These are phyloP conservation scores for Dreissena rostriformis DNA, from an alignment of 1,140 invertebrate species.

Conservation along the genomic window DNA sequence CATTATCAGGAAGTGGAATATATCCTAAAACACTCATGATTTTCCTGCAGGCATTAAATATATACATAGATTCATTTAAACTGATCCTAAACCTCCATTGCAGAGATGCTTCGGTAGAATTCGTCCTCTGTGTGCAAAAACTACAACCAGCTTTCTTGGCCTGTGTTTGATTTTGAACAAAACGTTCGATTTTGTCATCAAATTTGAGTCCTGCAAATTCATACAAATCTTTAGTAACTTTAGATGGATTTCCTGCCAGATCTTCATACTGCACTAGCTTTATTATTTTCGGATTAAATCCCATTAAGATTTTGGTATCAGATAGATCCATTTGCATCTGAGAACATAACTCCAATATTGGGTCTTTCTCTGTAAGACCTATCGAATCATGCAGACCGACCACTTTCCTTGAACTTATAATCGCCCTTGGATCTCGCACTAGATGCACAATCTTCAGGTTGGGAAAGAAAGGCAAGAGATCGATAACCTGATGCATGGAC, in stretches of 20 bases:
- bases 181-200: conserved; percentile 7
- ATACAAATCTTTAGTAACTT: neutral
- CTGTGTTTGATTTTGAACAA: neutral
- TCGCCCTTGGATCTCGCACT: conserved; percentile 29
- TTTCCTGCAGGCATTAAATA: conserved; percentile 12
- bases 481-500: neutral
- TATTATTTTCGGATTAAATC: conserved; percentile 1
- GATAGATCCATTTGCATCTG: neutral
- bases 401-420: conserved; percentile 11
- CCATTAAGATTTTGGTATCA: conserved; percentile 8
- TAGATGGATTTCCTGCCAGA: conserved; percentile 30
- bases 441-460: conserved; percentile 47
- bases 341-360: neutral
- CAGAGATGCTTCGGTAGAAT: conserved; percentile 11
- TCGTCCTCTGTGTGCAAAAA: conserved; percentile 37
- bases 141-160: conserved; percentile 9
- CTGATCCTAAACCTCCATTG: conserved; percentile 20
- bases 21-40: conserved; percentile 31
- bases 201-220: conserved; percentile 25
- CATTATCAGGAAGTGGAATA: conserved; percentile 10
- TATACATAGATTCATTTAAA: neutral
- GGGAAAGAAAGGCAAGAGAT: conserved; percentile 23
- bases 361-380: neutral
- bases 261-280: conserved; percentile 23
- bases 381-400: neutral